These are phyloP conservation scores for Dendrolimus punctatus DNA, from an alignment of 1,140 invertebrate genomes.

Conservation along the genomic window DNA sequence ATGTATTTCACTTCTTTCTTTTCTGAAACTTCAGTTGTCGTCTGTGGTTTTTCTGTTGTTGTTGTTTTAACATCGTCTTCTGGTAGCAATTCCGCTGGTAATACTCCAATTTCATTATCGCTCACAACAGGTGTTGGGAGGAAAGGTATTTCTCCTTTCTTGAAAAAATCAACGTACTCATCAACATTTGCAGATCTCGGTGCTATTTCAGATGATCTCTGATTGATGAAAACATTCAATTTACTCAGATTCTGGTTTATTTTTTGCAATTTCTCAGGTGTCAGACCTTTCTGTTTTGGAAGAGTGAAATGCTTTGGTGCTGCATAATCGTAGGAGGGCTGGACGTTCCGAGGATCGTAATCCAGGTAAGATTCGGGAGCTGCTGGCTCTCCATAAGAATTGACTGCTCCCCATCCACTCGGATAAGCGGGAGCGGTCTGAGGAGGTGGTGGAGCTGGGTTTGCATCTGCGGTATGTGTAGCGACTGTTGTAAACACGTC, in stretches of 20 bases:
- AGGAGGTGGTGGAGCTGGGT: conserved; percentile 41
- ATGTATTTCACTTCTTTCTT: conserved; percentile 59
- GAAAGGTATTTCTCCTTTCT: conserved; percentile 37
- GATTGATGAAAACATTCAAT: conserved; percentile 35
- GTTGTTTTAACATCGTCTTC: conserved; percentile 29
- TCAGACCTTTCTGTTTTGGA: conserved; percentile 29
- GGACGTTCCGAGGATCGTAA: conserved; percentile 39
- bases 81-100: conserved; percentile 47
- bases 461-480: conserved; percentile 14
- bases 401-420: conserved; percentile 44
- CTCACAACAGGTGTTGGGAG: conserved; percentile 44
- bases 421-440: conserved; percentile 42
- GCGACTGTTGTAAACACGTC: conserved; percentile 40
- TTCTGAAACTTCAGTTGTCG: conserved; percentile 32
- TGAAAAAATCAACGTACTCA: conserved; percentile 37
- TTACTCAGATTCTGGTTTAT: conserved; percentile 52
- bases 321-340: conserved; percentile 33
- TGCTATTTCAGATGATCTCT: conserved; percentile 45
- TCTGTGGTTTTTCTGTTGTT: conserved; percentile 25
- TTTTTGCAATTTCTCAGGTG: conserved; percentile 53
- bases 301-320: conserved; percentile 35
- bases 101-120: conserved; percentile 57
- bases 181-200: conserved; percentile 34
- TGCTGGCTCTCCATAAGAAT: conserved; percentile 56
- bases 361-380: conserved; percentile 38